Percentiles rank a stretch among this genome's conserved stretches.
Evolutionary conservation across 2,888 invertebrate genomes (phyloP).

Genomic region (Diachrysia chrysitis): DNA sequence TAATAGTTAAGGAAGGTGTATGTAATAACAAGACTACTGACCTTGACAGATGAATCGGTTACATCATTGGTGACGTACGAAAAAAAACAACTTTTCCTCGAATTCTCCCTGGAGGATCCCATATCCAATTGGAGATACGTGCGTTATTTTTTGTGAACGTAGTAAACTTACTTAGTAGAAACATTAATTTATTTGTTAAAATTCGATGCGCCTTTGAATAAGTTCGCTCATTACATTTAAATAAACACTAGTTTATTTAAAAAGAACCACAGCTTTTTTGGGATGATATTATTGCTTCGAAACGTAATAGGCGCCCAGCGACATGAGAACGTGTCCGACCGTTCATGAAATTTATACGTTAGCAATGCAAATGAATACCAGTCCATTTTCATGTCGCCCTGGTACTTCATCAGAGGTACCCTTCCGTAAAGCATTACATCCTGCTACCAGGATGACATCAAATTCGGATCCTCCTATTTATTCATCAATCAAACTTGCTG

Average conservation of each 20-base stretch:
- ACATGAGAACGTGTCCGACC: slow-evolving; percentile 37
- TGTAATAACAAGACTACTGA: neutral
- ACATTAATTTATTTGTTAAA: too few relatives aligned
- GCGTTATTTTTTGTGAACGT: neutral
- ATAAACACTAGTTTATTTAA: too few relatives aligned
- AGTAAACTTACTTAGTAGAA: too few relatives aligned
- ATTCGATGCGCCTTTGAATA: too few relatives aligned
- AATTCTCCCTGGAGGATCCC: neutral
- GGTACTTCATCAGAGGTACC: slow-evolving; percentile 39
- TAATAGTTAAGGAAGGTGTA: too few relatives aligned
- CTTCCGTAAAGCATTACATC: slow-evolving; percentile 22
- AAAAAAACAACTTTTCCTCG: slow-evolving; percentile 1
- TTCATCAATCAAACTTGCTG: too few relatives aligned
- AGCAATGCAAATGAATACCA: slow-evolving; percentile 55
- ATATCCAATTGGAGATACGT: neutral
- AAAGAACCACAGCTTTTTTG: slow-evolving; percentile 23
- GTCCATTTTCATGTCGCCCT: slow-evolving; percentile 48
- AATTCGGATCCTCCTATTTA: too few relatives aligned
- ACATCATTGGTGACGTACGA: neutral
- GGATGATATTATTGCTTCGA: slow-evolving; percentile 35
- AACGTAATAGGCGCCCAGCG: slow-evolving; percentile 41
- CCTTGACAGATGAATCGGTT: neutral
- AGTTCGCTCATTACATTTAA: too few relatives aligned
- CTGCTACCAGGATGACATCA: slow-evolving; percentile 22
- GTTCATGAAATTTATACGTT: slow-evolving; percentile 51